Percentiles rank a stretch among this genome's conserved stretches.
phyloP scores from a whole-genome alignment of 2,797 vertebrate genomes.

The Erpetoichthys calabaricus region DNA sequence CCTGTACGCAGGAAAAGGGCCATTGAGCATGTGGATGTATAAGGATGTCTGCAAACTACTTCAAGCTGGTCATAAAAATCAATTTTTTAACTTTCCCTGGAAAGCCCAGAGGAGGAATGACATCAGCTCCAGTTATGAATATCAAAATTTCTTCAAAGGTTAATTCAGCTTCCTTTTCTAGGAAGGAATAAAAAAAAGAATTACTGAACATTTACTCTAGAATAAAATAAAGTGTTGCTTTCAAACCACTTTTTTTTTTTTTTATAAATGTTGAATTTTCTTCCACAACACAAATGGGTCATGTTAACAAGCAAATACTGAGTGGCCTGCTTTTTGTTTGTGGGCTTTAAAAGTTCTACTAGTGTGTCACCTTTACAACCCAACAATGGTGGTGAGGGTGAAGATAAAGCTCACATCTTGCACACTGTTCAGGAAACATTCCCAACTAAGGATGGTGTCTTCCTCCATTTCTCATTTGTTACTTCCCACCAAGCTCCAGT shows the following conservation, averaged over 20 bases:
- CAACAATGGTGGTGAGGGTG: too few relatives aligned
- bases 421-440: conserved; percentile 27
- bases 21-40: conserved; percentile 9
- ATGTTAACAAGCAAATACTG: too few relatives aligned
- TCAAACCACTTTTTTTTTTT: too few relatives aligned
- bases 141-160: conserved; percentile 37
- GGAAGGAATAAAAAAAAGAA: neutral
- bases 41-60: conserved; percentile 20
- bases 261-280: too few relatives aligned
- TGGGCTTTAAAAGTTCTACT: too few relatives aligned
- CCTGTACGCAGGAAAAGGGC: conserved; percentile 26
- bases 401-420: too few relatives aligned
- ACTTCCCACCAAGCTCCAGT: conserved; percentile 25
- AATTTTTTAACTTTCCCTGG: conserved; percentile 23
- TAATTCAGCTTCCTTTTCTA: conserved; percentile 18
- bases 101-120: conserved; percentile 34
- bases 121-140: conserved; percentile 36
- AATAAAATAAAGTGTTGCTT: too few relatives aligned
- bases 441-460: conserved; percentile 25
- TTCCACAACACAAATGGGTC: too few relatives aligned
- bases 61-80: conserved; percentile 35
- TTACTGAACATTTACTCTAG: conserved; percentile 1
- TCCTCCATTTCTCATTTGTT: conserved; percentile 24
- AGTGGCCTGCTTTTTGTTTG: too few relatives aligned
- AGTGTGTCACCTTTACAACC: too few relatives aligned